Evolutionary conservation across 2,797 vertebrate species (phyloP), one percentile per base, ranked within the genome.

Genomic region (Gymnothorax reevesii): DNA sequence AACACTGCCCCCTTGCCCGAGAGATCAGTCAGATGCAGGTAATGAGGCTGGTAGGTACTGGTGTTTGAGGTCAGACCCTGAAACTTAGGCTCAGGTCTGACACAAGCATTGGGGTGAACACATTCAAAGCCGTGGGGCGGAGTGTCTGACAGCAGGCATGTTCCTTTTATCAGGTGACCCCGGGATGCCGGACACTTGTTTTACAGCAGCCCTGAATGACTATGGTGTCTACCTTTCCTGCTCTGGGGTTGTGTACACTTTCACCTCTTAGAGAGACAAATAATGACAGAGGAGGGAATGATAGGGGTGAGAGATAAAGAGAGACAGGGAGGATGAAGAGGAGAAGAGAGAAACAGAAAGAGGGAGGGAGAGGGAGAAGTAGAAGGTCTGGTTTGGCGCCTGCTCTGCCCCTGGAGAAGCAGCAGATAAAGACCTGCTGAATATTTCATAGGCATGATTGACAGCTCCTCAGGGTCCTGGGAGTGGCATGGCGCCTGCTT

Each of bases 391-490:
- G 89, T 88, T 90, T 88, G 90, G 90, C 89, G 87, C 64, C 85
- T 59, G 86, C 83, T 64, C 80, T 73, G 88, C 84, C 82, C 57
- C 80, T 85, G 85, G 86, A 87, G 87, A 90, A 87, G 85, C 75
- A 79, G 75, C 87, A 89, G 91, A 93, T 92, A 90, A 90, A 91
- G 89, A 88, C 89, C 90, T 90, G 88, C 88, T 95, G 88, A 94
- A 94, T 94, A 94, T 95, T 94, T 95, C 89, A 94, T 94, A 90
- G 80, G 86, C 89, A 85, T 89, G 91, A 90, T 86, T 91, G 91
- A 92, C 89, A 92, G 91, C 88, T 94, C 89, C 88, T 92, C 87
- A 87, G 89, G 86, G 91, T 87, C 85, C 82, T 73, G 80, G 77
- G 86, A 88, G 89, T 89, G 91, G 64, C 49, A 64, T 88, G 89